Conservation (phyloP, 2,888 invertebrate species). For the Kryphioiulus occultus region DNA sequence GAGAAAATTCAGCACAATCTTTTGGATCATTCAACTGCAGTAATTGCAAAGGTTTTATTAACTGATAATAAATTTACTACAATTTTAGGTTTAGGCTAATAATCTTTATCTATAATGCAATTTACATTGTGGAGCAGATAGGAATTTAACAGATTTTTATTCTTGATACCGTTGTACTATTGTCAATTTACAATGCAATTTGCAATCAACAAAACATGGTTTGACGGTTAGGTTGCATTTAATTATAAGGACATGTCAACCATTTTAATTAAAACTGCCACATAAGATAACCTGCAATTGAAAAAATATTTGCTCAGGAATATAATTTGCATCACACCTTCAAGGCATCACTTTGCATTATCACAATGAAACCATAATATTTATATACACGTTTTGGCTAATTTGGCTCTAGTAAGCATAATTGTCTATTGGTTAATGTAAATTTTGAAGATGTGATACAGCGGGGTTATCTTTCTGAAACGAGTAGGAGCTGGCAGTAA, state of each 20-base stretch:
- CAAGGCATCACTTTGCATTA: neutral
- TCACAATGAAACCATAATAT: constrained; percentile 4
- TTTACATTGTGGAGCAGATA: constrained; percentile 5
- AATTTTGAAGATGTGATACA: neutral
- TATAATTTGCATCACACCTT: constrained; percentile 5
- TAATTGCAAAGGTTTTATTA: neutral
- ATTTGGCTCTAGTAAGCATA: neutral
- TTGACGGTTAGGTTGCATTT: neutral
- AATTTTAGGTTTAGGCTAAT: neutral
- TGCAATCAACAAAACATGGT: neutral
- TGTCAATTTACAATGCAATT: neutral
- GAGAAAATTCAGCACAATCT: neutral
- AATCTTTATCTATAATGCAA: neutral
- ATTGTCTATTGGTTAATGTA: neutral
- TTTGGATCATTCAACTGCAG: neutral
- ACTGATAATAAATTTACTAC: neutral
- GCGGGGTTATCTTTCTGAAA: neutral
- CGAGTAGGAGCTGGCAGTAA: neutral
- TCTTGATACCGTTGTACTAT: neutral
- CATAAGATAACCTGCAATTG: neutral
- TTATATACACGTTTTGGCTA: neutral
- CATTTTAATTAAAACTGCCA: neutral
- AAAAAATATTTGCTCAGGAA: constrained; percentile 2
- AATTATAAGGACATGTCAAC: neutral
- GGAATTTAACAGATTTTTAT: neutral